These are phyloP conservation scores for Seira sanloemensis DNA, from an alignment of 2,888 invertebrate species.

Conservation along the genomic window DNA sequence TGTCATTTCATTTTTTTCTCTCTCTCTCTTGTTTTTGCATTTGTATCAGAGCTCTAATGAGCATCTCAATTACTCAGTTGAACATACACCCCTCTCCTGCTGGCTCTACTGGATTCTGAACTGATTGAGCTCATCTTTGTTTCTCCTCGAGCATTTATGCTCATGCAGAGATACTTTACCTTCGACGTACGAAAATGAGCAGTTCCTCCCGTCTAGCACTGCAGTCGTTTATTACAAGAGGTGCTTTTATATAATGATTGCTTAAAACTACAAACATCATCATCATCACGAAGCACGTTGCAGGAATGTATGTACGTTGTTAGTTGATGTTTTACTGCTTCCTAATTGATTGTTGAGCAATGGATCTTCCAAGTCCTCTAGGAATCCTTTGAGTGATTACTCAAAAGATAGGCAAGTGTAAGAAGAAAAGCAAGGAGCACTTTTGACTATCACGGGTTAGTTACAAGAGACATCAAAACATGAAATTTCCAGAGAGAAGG, in stretches of 20 bases:
- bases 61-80: slow-evolving; percentile 32
- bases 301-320: not conserved
- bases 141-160: not conserved
- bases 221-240: not conserved
- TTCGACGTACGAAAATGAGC: not conserved
- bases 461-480: not conserved
- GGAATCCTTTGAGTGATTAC: not conserved
- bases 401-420: not conserved
- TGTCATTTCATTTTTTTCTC: slow-evolving; percentile 8
- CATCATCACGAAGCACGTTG: not conserved
- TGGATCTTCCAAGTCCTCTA: not conserved
- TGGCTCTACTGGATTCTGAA: not conserved
- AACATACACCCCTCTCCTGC: slow-evolving; percentile 9
- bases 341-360: not conserved
- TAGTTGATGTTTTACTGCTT: not conserved
- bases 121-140: slow-evolving; percentile 15
- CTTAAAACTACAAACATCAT: not conserved
- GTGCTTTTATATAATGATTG: not conserved
- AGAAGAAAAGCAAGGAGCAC: not conserved
- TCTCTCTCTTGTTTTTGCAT: not conserved
- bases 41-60: slow-evolving; percentile 22
- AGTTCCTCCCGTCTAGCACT: not conserved
- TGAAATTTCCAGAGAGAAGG: not conserved
- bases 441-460: not conserved
- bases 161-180: not conserved